These are phyloP conservation scores for Eurytoma adleriae DNA, from an alignment of 2,888 invertebrate genomes.

Conservation along the genomic window DNA sequence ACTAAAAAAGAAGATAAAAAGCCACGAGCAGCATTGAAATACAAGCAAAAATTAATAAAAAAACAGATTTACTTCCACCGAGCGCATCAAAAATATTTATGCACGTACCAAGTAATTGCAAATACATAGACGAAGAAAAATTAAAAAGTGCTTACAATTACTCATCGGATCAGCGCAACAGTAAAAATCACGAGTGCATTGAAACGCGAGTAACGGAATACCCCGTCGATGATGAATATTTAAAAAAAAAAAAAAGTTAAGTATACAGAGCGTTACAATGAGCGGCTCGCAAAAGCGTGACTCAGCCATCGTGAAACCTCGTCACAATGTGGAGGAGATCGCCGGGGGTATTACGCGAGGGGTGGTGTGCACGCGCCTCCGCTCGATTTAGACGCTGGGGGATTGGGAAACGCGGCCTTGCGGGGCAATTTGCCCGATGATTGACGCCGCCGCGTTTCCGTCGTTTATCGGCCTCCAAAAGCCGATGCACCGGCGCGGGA, in stretches of 20 bases:
- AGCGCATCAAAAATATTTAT: conserved; percentile 2
- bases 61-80: conserved; percentile 32
- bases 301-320: not conserved
- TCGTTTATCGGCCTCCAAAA: not conserved
- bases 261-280: not conserved
- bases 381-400: conserved; percentile 26
- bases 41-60: not conserved
- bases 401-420: conserved; percentile 32
- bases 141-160: no score
- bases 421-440: conserved; percentile 34
- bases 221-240: not conserved
- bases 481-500: not conserved
- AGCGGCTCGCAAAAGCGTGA: not conserved
- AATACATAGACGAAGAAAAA: not conserved
- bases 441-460: conserved; percentile 17
- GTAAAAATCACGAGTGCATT: no score
- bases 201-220: no score
- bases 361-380: no score
- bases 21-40: conserved; percentile 15
- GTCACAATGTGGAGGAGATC: conserved; percentile 4
- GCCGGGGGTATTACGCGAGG: no score
- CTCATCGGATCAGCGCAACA: no score
- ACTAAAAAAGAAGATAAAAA: conserved; percentile 15
- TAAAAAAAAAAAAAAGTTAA: conserved; percentile 2
- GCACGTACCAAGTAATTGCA: no score